phyloP scores from a whole-genome alignment of 2,113 vertebrate species.

The Natator depressus region DNA sequence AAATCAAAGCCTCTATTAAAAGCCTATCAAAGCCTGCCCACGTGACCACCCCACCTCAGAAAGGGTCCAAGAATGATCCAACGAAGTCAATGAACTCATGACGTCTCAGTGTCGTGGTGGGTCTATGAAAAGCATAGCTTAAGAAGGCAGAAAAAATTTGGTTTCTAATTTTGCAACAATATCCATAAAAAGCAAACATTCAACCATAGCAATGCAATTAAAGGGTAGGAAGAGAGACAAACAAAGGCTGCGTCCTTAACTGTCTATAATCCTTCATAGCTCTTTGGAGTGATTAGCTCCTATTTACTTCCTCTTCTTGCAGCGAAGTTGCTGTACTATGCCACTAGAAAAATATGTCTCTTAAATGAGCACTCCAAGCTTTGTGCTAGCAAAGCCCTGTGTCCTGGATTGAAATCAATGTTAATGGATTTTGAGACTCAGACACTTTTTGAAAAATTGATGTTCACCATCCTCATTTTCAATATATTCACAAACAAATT shows the following conservation, averaged over 20 bases:
- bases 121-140: not conserved
- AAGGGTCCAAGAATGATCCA: not conserved
- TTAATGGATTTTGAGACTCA: slow-evolving; percentile 67
- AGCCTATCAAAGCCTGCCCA: not conserved
- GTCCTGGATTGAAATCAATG: slow-evolving; percentile 67
- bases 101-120: not conserved
- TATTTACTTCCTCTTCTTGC: slow-evolving; percentile 30
- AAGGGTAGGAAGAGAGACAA: not conserved
- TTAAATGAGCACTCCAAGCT: slow-evolving; percentile 36
- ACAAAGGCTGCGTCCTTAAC: not conserved
- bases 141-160: not conserved
- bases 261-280: not conserved
- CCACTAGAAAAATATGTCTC: not conserved
- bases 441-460: slow-evolving; percentile 67
- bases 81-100: not conserved
- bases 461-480: slow-evolving; percentile 63
- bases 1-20: not conserved
- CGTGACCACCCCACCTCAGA: not conserved
- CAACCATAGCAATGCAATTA: not conserved
- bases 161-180: not conserved
- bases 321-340: not conserved
- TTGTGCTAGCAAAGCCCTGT: slow-evolving; percentile 35
- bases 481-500: slow-evolving; percentile 61
- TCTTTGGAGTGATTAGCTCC: slow-evolving; percentile 11
- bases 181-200: not conserved